Percentiles rank a stretch among this genome's conserved stretches.
Conservation (phyloP, 1,140 invertebrate species). For the Micrasema minimum region DNA sequence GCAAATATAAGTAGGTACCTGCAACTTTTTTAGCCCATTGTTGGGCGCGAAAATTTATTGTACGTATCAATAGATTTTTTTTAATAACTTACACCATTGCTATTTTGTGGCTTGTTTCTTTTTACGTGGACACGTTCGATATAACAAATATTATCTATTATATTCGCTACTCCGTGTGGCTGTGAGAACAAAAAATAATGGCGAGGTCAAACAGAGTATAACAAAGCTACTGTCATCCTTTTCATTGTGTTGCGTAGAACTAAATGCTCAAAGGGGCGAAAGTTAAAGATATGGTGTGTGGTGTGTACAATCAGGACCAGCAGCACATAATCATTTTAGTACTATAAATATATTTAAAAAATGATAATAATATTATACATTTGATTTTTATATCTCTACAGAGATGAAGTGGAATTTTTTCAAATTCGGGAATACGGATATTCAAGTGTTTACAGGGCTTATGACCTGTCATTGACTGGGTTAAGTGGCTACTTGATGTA, state of each 20-base stretch:
- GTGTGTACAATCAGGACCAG: not conserved
- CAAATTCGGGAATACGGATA: no score
- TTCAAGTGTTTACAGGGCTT: no score
- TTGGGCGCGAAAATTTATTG: constrained; percentile 9
- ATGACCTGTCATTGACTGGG: no score
- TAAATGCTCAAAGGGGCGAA: constrained; percentile 21
- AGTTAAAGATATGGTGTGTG: not conserved
- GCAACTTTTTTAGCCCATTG: not conserved
- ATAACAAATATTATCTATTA: constrained; percentile 6
- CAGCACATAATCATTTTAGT: not conserved
- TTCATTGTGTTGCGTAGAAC: constrained; percentile 3
- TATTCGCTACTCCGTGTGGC: not conserved
- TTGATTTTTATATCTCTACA: no score
- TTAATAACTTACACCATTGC: constrained; percentile 45
- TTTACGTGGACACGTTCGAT: not conserved
- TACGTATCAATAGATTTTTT: constrained; percentile 43
- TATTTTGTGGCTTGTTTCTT: no score
- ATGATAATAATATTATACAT: not conserved
- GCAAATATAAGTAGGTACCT: constrained; percentile 4
- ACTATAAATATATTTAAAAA: not conserved
- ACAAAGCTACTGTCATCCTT: constrained; percentile 25
- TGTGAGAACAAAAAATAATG: constrained; percentile 36
- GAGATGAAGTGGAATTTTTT: no score
- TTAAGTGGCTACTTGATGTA: no score
- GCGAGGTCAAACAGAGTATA: constrained; percentile 25